phyloP scores from a whole-genome alignment of 2,888 invertebrate genomes.

The Epiblema foenella region DNA sequence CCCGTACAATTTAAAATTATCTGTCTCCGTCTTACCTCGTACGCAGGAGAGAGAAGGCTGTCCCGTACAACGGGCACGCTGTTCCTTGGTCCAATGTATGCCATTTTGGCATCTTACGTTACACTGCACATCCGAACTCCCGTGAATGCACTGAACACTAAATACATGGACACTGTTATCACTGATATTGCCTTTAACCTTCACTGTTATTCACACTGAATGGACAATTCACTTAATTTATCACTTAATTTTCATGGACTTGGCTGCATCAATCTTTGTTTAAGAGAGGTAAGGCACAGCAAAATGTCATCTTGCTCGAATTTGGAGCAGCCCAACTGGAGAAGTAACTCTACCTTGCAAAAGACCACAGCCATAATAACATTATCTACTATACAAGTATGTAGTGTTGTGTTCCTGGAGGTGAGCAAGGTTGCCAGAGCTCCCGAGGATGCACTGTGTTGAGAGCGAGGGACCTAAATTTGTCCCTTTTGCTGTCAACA shows the following conservation, averaged over 20 bases:
- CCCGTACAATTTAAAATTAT: no score
- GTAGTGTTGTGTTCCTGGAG: no score
- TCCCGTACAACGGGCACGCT: conserved; percentile 87
- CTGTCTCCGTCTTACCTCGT: conserved; percentile 83
- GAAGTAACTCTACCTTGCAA: no score
- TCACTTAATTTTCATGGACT: background rate
- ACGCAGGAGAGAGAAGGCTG: conserved; percentile 87
- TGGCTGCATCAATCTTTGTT: conserved; percentile 2
- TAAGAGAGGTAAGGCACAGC: background rate
- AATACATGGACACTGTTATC: no score
- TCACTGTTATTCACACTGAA: background rate
- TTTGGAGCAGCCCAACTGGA: no score
- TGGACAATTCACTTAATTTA: background rate
- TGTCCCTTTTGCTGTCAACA: no score
- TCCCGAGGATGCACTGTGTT: no score
- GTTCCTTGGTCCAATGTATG: conserved; percentile 86
- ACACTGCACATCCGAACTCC: conserved; percentile 48
- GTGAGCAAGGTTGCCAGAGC: no score
- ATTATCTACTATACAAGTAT: no score
- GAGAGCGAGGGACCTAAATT: no score
- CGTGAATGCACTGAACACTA: conserved; percentile 18
- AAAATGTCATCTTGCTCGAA: no score
- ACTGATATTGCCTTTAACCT: background rate
- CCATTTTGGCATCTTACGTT: conserved; percentile 77
- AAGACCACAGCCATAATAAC: no score